phyloP scores from a whole-genome alignment of 1,140 invertebrate species.

The Drosophila equinoxialis region DNA sequence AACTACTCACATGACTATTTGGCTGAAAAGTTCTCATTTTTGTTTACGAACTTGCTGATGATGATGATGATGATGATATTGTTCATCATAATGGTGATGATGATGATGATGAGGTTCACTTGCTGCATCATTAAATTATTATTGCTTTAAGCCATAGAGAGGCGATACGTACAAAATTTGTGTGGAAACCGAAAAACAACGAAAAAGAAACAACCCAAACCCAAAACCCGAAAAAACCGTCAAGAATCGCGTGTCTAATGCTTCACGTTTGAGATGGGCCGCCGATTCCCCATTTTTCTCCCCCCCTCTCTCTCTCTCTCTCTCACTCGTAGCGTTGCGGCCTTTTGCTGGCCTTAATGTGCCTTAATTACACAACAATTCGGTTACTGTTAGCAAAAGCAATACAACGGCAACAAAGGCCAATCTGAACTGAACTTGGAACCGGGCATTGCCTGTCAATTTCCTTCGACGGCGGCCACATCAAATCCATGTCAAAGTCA shows the following conservation, averaged over 20 bases:
- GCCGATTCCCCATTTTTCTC: slow-evolving; percentile 38
- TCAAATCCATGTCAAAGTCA: slow-evolving; percentile 72
- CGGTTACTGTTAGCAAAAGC: slow-evolving; percentile 56
- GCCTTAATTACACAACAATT: slow-evolving; percentile 68
- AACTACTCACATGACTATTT: background rate
- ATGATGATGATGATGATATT: slow-evolving; percentile 21
- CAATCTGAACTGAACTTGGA: slow-evolving; percentile 2
- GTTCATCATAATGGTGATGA: slow-evolving; percentile 50
- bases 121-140: slow-evolving; percentile 79
- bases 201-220: slow-evolving; percentile 32
- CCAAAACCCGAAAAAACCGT: slow-evolving; percentile 32
- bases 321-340: slow-evolving; percentile 10
- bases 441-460: slow-evolving; percentile 17
- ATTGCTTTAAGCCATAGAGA: slow-evolving; percentile 59
- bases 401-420: slow-evolving; percentile 32
- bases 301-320: background rate
- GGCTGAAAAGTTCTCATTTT: background rate
- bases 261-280: slow-evolving; percentile 56
- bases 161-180: slow-evolving; percentile 10
- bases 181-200: slow-evolving; percentile 7
- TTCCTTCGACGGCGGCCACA: slow-evolving; percentile 38
- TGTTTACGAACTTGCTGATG: slow-evolving; percentile 1
- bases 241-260: slow-evolving; percentile 73
- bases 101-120: slow-evolving; percentile 38
- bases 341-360: slow-evolving; percentile 62